These are phyloP conservation scores for Drosophila flavopinicola DNA, from an alignment of 2,888 invertebrate genomes.

Conservation along the genomic window DNA sequence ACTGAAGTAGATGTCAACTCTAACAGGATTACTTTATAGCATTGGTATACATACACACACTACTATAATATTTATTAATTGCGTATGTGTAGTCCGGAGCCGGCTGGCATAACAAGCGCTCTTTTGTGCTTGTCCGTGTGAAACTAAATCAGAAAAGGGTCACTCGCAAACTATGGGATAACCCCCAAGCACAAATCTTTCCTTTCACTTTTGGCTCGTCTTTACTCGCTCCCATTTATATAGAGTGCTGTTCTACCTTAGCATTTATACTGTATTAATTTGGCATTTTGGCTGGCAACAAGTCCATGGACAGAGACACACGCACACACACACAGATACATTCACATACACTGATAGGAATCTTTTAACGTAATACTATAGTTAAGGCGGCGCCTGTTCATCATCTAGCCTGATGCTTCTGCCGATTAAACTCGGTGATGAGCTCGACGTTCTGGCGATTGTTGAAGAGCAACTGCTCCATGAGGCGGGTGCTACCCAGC, in stretches of 20 bases:
- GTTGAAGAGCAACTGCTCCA: constrained; percentile 82
- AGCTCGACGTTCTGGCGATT: constrained; percentile 81
- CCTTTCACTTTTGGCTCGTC: no score
- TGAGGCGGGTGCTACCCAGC: constrained; percentile 86
- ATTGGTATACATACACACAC: no score
- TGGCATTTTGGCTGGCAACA: constrained; percentile 30
- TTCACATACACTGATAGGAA: constrained; percentile 22
- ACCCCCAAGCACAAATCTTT: neutral
- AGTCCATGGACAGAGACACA: constrained; percentile 2
- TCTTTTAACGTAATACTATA: constrained; percentile 51
- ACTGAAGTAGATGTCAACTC: neutral
- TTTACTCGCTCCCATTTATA: constrained; percentile 6
- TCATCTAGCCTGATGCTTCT: constrained; percentile 78
- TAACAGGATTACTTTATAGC: no score
- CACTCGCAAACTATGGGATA: no score
- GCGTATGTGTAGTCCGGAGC: constrained; percentile 1
- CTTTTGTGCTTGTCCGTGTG: no score
- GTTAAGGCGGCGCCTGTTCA: neutral
- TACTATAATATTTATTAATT: no score
- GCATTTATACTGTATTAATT: constrained; percentile 30
- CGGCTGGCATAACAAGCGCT: no score
- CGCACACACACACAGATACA: constrained; percentile 8
- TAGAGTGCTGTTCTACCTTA: constrained; percentile 15
- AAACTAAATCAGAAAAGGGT: no score
- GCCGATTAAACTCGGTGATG: constrained; percentile 78